Percentiles rank a stretch among this genome's conserved stretches.
Evolutionary conservation across 2,113 vertebrate genomes (phyloP).

Genomic region (Varanus salvator): DNA sequence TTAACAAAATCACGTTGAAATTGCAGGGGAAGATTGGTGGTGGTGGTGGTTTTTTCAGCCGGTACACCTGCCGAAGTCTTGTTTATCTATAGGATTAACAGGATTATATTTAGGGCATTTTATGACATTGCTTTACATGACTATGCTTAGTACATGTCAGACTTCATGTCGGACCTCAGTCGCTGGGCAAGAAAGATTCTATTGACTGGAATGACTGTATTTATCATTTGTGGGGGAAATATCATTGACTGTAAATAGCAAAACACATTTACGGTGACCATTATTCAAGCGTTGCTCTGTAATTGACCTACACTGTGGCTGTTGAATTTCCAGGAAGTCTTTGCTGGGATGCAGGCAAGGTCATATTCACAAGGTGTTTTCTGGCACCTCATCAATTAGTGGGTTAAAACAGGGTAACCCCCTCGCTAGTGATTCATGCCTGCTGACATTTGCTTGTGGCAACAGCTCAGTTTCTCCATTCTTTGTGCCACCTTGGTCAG

Average conservation of each 20-base stretch:
- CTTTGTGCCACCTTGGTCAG: background rate
- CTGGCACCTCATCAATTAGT: background rate
- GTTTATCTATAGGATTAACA: background rate
- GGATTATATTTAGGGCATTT: rapidly evolving
- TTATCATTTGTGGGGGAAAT: background rate
- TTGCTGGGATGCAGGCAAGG: no score
- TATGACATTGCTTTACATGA: background rate
- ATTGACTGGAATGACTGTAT: background rate
- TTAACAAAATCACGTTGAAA: background rate
- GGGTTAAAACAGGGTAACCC: background rate
- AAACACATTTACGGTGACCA: background rate
- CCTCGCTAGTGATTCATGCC: background rate
- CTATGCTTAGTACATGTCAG: background rate
- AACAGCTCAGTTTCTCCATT: background rate
- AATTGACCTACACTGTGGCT: background rate
- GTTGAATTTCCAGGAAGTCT: slow-evolving; percentile 22
- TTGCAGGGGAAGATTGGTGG: rapidly evolving
- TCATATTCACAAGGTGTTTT: background rate
- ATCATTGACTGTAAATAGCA: slow-evolving; percentile 27
- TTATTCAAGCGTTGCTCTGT: slow-evolving; percentile 32
- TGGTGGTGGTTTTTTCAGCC: background rate
- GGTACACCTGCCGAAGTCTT: rapidly evolving
- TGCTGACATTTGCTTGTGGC: background rate
- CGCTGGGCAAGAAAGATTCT: background rate
- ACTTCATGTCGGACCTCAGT: background rate